Conservation (phyloP, 2,113 vertebrate genomes). For the Marmota flaviventris region DNA sequence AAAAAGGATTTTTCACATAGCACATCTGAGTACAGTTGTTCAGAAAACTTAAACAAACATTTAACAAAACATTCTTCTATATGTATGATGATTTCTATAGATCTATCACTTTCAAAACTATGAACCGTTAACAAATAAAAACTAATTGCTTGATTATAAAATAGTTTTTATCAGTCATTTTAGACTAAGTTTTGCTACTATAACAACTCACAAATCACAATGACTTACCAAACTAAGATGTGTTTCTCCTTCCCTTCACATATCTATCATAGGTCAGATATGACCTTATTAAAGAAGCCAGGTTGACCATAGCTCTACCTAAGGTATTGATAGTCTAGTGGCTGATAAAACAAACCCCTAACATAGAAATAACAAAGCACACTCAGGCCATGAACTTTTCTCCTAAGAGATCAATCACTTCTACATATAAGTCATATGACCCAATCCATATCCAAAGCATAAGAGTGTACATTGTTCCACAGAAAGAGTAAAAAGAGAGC, state of each 20-base stretch:
- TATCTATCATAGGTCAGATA: background rate
- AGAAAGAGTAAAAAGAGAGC: background rate
- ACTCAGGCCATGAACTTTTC: background rate
- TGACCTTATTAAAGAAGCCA: background rate
- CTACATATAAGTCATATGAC: background rate
- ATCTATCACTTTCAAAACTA: conserved; percentile 24
- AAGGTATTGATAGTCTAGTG: background rate
- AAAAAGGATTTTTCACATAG: conserved; percentile 23
- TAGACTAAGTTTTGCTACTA: background rate
- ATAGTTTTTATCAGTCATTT: conserved; percentile 5
- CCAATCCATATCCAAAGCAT: background rate
- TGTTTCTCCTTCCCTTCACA: conserved; percentile 18
- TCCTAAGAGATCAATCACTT: background rate
- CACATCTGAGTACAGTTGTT: background rate
- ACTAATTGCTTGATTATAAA: background rate
- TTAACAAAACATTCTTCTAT: background rate
- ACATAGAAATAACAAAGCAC: background rate
- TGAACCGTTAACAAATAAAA: background rate
- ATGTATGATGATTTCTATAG: background rate
- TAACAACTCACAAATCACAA: conserved; percentile 1
- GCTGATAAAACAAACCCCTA: background rate
- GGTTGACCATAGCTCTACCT: background rate
- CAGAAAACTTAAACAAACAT: background rate
- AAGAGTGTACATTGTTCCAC: background rate
- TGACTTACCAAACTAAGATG: background rate